A percentile compares a stretch with the other conserved stretches of the same genome.
phyloP scores from a whole-genome alignment of 2,113 vertebrate species.

The Lethenteron reissneri region DNA sequence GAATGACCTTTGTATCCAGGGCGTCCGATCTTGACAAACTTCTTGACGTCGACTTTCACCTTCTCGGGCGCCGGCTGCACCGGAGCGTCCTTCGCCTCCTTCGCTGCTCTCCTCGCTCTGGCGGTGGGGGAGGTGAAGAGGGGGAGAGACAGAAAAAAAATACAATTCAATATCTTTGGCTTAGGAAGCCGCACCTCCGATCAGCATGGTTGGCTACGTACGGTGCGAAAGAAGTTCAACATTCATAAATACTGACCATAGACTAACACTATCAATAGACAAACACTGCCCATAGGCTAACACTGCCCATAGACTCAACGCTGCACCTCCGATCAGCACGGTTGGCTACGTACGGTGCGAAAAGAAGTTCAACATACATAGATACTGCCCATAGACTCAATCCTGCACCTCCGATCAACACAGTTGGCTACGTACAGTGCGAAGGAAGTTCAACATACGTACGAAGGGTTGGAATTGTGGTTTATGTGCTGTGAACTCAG shows the following conservation, averaged over 20 bases:
- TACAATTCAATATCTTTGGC: no score
- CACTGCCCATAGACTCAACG: no score
- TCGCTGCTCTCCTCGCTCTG: conserved; percentile 63
- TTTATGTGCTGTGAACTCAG: no score
- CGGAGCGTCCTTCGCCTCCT: conserved; percentile 88
- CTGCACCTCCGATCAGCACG: not conserved
- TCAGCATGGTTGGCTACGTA: not conserved
- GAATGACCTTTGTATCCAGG: conserved; percentile 76
- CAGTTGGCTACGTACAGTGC: no score
- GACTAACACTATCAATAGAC: no score
- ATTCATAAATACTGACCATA: not conserved
- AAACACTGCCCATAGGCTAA: not conserved
- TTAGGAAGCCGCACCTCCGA: not conserved
- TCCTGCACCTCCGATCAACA: no score
- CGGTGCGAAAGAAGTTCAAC: not conserved
- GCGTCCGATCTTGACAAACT: conserved; percentile 92
- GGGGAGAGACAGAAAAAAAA: not conserved
- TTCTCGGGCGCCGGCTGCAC: conserved; percentile 89
- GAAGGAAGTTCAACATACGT: no score
- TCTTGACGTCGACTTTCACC: conserved; percentile 92
- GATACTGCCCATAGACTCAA: no score
- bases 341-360: not conserved
- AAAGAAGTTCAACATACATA: not conserved
- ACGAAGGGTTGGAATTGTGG: no score
- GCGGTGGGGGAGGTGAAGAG: conserved; percentile 6